Conservation (phyloP, 2,113 vertebrate genomes). For the Pavo muticus region DNA sequence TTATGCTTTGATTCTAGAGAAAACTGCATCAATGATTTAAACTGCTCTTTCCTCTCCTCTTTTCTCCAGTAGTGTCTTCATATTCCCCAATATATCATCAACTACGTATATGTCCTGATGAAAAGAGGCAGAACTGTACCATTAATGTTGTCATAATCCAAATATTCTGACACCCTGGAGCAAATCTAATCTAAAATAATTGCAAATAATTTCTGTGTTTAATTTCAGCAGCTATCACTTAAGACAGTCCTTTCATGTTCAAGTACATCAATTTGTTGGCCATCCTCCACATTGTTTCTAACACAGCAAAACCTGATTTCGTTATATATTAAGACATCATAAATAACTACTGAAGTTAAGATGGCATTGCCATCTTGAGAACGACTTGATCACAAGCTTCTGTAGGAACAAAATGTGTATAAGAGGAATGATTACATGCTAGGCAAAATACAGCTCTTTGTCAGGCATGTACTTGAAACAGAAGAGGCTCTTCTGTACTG, state of each 20-base stretch:
- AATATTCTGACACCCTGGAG: neutral
- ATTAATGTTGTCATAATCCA: neutral
- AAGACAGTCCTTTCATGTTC: neutral
- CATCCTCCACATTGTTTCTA: neutral
- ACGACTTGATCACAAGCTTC: neutral
- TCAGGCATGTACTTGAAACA: neutral
- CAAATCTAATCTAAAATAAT: neutral
- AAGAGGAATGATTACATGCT: neutral
- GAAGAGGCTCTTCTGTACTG: neutral
- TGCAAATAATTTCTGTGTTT: neutral
- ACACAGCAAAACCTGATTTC: neutral
- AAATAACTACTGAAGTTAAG: neutral
- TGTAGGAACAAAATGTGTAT: neutral
- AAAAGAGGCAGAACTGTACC: neutral
- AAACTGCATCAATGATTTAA: neutral
- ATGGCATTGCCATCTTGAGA: neutral
- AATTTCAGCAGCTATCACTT: neutral
- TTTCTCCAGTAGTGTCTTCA: neutral
- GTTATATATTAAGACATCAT: neutral
- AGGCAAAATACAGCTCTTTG: neutral
- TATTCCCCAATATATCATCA: neutral
- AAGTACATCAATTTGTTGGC: neutral
- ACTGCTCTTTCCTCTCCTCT: neutral
- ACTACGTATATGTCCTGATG: neutral
- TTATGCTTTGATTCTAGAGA: neutral